Conservation (phyloP, 2,113 vertebrate genomes). For the Actenoides hombroni region DNA sequence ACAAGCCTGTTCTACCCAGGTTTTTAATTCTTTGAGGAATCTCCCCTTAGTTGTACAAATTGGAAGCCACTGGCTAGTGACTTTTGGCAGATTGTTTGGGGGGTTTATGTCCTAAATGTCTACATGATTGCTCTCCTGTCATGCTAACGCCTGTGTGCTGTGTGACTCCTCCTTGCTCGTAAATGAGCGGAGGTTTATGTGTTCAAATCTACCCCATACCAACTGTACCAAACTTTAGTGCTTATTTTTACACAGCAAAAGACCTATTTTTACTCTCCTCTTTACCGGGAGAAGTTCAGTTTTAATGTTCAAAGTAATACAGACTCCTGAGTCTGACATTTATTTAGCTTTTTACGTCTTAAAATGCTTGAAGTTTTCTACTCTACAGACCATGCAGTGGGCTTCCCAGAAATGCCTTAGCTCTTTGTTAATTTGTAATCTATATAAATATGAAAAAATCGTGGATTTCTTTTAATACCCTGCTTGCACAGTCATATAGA, state of each 20-base stretch:
- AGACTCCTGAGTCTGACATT: neutral
- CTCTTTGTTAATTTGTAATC: neutral
- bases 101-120: neutral
- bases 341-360: neutral
- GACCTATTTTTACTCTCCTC: neutral
- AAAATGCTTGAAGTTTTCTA: neutral
- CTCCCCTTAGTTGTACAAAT: neutral
- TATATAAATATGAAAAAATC: neutral
- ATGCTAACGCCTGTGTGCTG: fast-evolving
- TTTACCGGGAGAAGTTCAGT: neutral
- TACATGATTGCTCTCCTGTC: neutral
- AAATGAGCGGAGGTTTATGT: fast-evolving
- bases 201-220: neutral
- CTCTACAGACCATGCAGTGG: neutral
- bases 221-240: neutral
- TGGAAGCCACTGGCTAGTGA: neutral
- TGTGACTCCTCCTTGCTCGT: neutral
- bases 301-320: neutral
- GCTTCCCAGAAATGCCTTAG: neutral
- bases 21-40: neutral
- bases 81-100: neutral
- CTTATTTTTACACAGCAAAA: neutral
- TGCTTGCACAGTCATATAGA: neutral
- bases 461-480: neutral
- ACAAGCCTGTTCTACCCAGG: neutral